phyloP scores from a whole-genome alignment of 2,797 vertebrate genomes.

The Silurus aristotelis region DNA sequence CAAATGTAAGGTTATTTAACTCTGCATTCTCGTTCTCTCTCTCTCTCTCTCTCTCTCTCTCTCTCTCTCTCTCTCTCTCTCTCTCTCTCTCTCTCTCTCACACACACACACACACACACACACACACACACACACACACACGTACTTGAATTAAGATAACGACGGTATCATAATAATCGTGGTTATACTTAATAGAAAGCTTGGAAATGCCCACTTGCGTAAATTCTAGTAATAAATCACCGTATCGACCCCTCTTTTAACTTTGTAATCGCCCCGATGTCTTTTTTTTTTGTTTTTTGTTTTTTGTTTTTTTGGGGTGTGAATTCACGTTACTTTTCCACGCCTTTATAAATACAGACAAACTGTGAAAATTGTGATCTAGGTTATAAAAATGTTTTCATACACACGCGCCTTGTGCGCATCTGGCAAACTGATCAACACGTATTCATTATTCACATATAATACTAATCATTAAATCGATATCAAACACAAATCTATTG shows the following conservation, averaged over 20 bases:
- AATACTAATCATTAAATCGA: no score
- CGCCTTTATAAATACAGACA: not conserved
- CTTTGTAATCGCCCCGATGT: slow-evolving; percentile 33
- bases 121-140: not conserved
- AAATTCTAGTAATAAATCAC: slow-evolving; percentile 48
- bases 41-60: not conserved
- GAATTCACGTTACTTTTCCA: not conserved
- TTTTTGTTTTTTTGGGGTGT: no score
- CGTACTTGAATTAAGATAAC: not conserved
- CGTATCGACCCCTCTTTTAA: slow-evolving; percentile 37
- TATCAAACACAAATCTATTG: not conserved
- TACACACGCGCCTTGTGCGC: no score
- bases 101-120: not conserved
- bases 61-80: not conserved
- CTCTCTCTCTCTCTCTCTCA: not conserved
- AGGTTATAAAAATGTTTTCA: no score
- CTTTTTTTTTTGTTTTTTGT: no score
- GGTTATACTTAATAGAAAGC: not conserved
- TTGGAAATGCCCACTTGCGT: slow-evolving; percentile 26
- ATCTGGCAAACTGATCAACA: no score
- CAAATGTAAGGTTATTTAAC: not conserved
- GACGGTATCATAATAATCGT: not conserved
- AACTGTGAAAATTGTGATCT: no score
- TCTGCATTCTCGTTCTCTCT: no score
- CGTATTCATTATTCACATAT: no score